Conservation (phyloP, 2,888 invertebrate genomes). For the Eilema griseolum region DNA sequence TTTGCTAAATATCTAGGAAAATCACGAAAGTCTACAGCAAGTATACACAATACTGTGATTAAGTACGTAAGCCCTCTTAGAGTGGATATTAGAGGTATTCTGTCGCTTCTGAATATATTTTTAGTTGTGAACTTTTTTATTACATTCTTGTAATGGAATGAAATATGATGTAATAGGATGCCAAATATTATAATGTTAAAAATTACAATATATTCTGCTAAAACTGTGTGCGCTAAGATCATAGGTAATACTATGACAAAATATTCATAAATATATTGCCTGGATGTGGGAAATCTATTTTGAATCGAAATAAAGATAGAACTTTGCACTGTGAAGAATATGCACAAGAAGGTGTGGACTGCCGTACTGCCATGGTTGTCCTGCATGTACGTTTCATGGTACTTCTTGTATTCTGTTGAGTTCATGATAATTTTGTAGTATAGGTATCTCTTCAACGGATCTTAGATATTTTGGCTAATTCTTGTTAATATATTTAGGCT, state of each 20-base stretch:
- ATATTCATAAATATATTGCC: conserved; percentile 85
- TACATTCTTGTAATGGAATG: conserved; percentile 36
- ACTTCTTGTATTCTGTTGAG: conserved; percentile 74
- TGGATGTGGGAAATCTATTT: conserved; percentile 37
- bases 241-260: conserved; percentile 84
- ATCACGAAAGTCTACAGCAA: conserved; percentile 96
- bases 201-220: conserved; percentile 69
- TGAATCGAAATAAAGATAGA: conserved; percentile 63
- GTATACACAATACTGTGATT: conserved; percentile 92
- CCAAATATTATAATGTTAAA: conserved; percentile 65
- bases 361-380: conserved; percentile 86
- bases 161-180: conserved; percentile 56
- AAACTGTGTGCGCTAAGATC: conserved; percentile 86
- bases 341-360: conserved; percentile 79
- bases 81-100: conserved; percentile 87
- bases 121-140: conserved; percentile 41
- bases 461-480: neutral
- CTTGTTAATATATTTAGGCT: neutral
- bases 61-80: conserved; percentile 90
- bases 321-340: conserved; percentile 76
- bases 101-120: conserved; percentile 57
- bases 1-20: conserved; percentile 96
- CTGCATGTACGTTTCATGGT: conserved; percentile 84
- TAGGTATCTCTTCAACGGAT: neutral
- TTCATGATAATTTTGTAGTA: conserved; percentile 58